These are phyloP conservation scores for Drosophila maculinotata DNA, from an alignment of 2,888 invertebrate species.

Conservation along the genomic window DNA sequence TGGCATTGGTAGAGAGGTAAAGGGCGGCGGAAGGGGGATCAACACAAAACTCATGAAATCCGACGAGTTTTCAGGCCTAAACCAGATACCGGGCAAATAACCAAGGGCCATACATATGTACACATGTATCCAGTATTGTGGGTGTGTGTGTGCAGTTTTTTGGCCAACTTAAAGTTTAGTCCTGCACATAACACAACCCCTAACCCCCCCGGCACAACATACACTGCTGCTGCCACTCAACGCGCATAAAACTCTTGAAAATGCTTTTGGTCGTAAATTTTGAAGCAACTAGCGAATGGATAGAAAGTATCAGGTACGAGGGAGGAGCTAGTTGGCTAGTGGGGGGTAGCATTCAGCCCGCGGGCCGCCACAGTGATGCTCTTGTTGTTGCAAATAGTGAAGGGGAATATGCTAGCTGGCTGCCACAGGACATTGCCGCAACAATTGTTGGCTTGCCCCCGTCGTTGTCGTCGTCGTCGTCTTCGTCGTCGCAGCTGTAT, in stretches of 20 bases:
- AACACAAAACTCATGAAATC: constrained; percentile 23
- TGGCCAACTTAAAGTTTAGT: constrained; percentile 43
- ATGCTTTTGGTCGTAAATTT: constrained; percentile 80
- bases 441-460: constrained; percentile 77
- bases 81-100: constrained; percentile 42
- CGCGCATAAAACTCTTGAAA: constrained; percentile 78
- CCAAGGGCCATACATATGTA: constrained; percentile 16
- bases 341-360: constrained; percentile 33
- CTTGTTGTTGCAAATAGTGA: constrained; percentile 5
- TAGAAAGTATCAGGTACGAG: constrained; percentile 14
- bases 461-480: constrained; percentile 34
- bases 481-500: constrained; percentile 55
- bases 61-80: constrained; percentile 39
- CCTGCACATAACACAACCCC: constrained; percentile 21
- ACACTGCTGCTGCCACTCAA: constrained; percentile 48
- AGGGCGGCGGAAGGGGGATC: no score
- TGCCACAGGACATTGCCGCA: constrained; percentile 73
- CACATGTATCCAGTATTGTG: neutral
- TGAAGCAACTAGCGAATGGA: constrained; percentile 66
- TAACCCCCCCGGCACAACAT: neutral
- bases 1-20: neutral
- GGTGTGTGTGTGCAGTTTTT: constrained; percentile 20
- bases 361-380: constrained; percentile 42
- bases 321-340: neutral
- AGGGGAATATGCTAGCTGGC: neutral